Evolutionary conservation across 2,888 invertebrate species (phyloP), one percentile per base, ranked within the genome.

Genomic region (Aleiodes leptofemur): DNA sequence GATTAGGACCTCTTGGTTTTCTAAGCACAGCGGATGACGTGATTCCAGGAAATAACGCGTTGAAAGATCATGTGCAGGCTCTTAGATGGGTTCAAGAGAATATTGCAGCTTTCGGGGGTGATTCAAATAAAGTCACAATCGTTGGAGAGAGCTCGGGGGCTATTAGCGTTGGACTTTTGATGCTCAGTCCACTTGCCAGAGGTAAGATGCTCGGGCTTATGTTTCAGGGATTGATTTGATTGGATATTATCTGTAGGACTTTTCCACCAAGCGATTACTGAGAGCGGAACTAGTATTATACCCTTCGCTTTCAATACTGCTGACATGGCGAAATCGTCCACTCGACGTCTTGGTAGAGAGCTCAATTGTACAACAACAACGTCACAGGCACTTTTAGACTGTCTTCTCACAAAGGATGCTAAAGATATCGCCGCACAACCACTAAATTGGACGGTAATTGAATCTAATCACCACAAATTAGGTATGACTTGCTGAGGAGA

Each of bases 251-350:
- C 1, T 16, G 4, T 84, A 94, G 95, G 93, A 75, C 85, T 95
- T 9, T 94, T 95, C 80, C 94, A 94, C 79, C 92, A 92, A 75
- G 95, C 91, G 0, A 95, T 96, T 77, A 93, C 95, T 0, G 94
- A 95, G 85, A 95, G 95, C 69, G 95, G 95, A 0, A 94, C 94
- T 0, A 92, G 93, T 0, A 89, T 94, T 51, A 93, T 93, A 79
- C 92, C 93, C 0, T 94, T 94, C 94, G 93, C 93, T 0, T 91
- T 94, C 0, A 91, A 93, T 0, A 91, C 91, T 68, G 91, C 92
- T 3, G 93, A 93, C 7, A 91, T 93, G 74, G 92, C 93, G 0
- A 88, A 91, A 5, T 87, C 89, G 53, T 91, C 93, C 70, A 93
- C 94, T 0, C 90, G 90, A 72, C 92, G 91, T 64, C 84, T 95